Base-by-base conservation (phyloP, 2,113 vertebrate genomes). In the Theristicus caerulescens region DNA sequence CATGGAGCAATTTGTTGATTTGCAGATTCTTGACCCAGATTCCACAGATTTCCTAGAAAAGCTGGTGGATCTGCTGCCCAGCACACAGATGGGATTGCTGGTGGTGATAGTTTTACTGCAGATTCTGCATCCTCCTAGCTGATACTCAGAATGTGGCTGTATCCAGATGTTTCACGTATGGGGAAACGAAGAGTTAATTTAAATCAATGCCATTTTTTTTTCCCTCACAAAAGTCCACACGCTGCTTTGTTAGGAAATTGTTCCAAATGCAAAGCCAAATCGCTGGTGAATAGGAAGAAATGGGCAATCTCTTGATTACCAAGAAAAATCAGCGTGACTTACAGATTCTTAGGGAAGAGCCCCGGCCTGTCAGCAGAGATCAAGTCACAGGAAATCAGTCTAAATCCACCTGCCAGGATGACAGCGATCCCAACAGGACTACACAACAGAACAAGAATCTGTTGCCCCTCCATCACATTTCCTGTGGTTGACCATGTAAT, bases 1-100 rank as follows among this genome's bases (percentile, higher is more conserved):
- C 90, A 86, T 25, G 5, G 55, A 79, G 34, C 6, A 19, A 32
- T 74, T 86, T 66, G 51, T 74, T 77, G 42, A 88, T 96, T 55
- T 91, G 70, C 65, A 77, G 51, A 61, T 59, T 74, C 52, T 69
- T 93, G 87, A 82, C 55, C 40, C 49, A 66, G 40, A 51, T 92
- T 87, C 79, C 34, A 44, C 36, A 82, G 52, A 55, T 67, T 96
- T 96, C 86, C 69, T 84, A 76, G 80, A 87, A 91, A 82, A 92
- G 44, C 57, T 57, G 34, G 18, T 86, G 76, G 67, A 66, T 90
- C 42, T 88, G 55, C n/a, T 59, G 55, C 42, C 51, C 64, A 46
- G 32, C 29, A 36, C 24, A 70, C 6, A 71, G 86, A 81, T 81
- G 51, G 66, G 26, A 52, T 74, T 24, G 54, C 64, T 70, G n/a